Conservation (phyloP, 1,140 invertebrate species). For the Trichomalopsis sarcophagae region DNA sequence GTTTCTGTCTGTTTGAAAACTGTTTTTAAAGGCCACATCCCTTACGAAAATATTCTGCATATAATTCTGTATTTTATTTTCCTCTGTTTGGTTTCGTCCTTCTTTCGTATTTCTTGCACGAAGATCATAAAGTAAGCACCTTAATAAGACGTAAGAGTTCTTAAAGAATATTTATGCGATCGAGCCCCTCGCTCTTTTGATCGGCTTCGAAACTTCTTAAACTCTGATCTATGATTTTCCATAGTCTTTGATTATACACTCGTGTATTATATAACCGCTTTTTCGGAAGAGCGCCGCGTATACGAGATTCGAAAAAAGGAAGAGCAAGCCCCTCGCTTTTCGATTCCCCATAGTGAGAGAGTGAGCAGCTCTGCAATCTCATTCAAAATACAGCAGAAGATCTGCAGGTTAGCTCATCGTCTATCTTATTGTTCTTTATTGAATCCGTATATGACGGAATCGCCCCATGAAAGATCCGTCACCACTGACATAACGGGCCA, state of each 20-base stretch:
- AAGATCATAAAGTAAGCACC: slow-evolving; percentile 42
- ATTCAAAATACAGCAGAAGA: slow-evolving; percentile 40
- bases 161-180: slow-evolving; percentile 8
- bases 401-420: slow-evolving; percentile 63
- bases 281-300: neutral
- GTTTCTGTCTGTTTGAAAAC: no score
- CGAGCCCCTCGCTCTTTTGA: no score
- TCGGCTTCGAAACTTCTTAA: no score
- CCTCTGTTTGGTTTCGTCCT: no score
- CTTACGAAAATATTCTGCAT: no score
- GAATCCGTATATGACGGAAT: slow-evolving; percentile 73
- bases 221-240: no score
- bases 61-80: no score
- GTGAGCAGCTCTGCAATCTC: slow-evolving; percentile 37
- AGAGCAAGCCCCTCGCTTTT: neutral
- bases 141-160: slow-evolving; percentile 48
- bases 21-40: no score
- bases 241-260: no score
- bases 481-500: no score
- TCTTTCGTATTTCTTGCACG: slow-evolving; percentile 26
- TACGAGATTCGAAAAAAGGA: slow-evolving; percentile 19
- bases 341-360: slow-evolving; percentile 53
- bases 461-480: slow-evolving; percentile 8
- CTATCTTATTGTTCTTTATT: slow-evolving; percentile 74
- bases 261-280: neutral